These are phyloP conservation scores for Cygnus atratus DNA, from an alignment of 2,113 vertebrate species.

Conservation along the genomic window DNA sequence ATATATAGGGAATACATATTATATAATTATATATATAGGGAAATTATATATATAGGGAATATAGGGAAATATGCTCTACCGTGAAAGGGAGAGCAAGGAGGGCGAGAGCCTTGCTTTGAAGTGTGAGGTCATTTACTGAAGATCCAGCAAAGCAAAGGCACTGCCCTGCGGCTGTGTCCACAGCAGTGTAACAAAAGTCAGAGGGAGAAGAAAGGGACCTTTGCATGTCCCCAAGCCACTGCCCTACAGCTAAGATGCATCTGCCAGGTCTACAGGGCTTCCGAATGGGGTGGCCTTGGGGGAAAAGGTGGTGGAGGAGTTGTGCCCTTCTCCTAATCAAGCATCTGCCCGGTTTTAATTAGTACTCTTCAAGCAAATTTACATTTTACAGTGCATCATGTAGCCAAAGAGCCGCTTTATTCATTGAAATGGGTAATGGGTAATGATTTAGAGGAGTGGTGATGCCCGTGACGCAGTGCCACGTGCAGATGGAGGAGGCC, in stretches of 20 bases:
- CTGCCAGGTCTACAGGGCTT: background rate
- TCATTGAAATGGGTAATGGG: background rate
- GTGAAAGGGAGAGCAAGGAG: background rate
- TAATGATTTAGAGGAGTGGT: background rate
- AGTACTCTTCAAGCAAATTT: background rate
- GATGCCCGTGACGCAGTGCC: accelerated
- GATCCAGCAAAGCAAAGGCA: background rate
- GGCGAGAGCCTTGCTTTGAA: background rate
- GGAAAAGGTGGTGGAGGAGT: background rate
- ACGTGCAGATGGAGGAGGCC: accelerated
- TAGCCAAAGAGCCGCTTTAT: background rate
- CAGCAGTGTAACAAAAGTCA: background rate
- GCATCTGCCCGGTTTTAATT: background rate
- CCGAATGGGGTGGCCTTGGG: background rate
- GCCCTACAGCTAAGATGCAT: background rate
- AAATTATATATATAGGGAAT: too few relatives aligned
- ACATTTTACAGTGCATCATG: accelerated
- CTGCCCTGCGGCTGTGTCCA: background rate
- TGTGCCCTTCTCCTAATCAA: background rate
- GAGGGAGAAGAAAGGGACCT: background rate
- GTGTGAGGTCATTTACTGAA: background rate
- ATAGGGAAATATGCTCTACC: too few relatives aligned
- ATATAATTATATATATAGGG: too few relatives aligned
- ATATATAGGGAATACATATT: too few relatives aligned
- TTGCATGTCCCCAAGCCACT: too few relatives aligned